Conservation (phyloP, 2,888 invertebrate genomes). For the Anarsia innoxiella region DNA sequence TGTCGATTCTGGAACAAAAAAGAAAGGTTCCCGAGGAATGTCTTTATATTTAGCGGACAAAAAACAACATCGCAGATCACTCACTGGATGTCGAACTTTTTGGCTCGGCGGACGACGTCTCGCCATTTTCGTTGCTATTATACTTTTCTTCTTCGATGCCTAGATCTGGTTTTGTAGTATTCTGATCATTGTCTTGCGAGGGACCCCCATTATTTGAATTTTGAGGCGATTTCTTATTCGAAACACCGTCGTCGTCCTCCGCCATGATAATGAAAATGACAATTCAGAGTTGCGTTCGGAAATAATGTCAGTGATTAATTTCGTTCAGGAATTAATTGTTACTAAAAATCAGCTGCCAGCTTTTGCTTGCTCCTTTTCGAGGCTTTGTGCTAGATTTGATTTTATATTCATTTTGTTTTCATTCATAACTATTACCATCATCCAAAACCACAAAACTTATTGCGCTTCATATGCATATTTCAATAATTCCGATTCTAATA, state of each 20-base stretch:
- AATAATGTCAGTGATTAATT: slow-evolving; percentile 23
- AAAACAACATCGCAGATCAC: slow-evolving; percentile 66
- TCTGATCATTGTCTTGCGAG: slow-evolving; percentile 56
- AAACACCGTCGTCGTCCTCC: slow-evolving; percentile 72
- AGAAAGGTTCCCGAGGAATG: slow-evolving; percentile 35
- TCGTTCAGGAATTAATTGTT: slow-evolving; percentile 31
- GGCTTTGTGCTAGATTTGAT: too few relatives aligned
- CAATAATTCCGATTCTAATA: too few relatives aligned
- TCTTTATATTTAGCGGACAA: slow-evolving; percentile 59
- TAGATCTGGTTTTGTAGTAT: slow-evolving; percentile 59
- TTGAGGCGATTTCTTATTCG: slow-evolving; percentile 65
- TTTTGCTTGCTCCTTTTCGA: too few relatives aligned
- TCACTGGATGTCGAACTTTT: slow-evolving; percentile 63
- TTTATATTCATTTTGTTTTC: too few relatives aligned
- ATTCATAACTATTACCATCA: too few relatives aligned
- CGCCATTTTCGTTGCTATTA: slow-evolving; percentile 58
- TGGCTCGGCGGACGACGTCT: slow-evolving; percentile 46
- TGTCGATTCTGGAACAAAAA: slow-evolving; percentile 57
- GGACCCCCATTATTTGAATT: slow-evolving; percentile 55
- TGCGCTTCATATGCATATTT: too few relatives aligned
- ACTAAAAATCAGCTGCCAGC: too few relatives aligned
- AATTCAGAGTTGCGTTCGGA: slow-evolving; percentile 37
- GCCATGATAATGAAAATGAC: slow-evolving; percentile 71
- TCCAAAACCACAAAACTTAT: too few relatives aligned
- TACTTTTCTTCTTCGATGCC: slow-evolving; percentile 69